A percentile compares a stretch with the other conserved stretches of the same genome.
phyloP scores from a whole-genome alignment of 2,888 invertebrate genomes.

The Hecatera dysodea region DNA sequence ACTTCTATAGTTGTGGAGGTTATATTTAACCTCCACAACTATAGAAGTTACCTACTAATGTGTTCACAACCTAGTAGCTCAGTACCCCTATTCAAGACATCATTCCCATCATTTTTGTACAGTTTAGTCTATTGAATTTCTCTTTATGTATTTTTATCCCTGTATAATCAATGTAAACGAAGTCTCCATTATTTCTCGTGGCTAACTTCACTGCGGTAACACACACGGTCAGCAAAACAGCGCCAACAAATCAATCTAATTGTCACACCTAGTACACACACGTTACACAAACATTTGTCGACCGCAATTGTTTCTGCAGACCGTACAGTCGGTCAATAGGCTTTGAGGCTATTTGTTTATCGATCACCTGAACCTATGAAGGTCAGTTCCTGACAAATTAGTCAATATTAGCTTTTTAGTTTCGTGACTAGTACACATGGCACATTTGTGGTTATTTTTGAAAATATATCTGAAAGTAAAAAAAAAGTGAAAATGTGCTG shows the following conservation, averaged over 20 bases:
- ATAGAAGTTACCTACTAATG: no score
- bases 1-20: no score
- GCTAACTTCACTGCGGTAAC: neutral
- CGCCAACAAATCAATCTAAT: slow-evolving; percentile 20
- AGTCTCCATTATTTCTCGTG: neutral
- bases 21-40: no score
- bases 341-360: slow-evolving; percentile 12
- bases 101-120: no score
- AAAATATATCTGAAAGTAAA: neutral
- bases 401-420: slow-evolving; percentile 33
- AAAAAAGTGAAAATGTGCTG: no score
- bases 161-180: neutral
- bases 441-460: neutral
- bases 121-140: no score
- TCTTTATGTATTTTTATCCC: no score
- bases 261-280: slow-evolving; percentile 19
- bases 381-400: slow-evolving; percentile 30
- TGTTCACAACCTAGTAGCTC: no score
- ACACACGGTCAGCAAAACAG: slow-evolving; percentile 17
- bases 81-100: no score
- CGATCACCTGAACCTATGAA: slow-evolving; percentile 17
- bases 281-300: slow-evolving; percentile 30
- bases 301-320: slow-evolving; percentile 31
- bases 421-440: slow-evolving; percentile 10
- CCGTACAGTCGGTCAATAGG: slow-evolving; percentile 43